Conservation (phyloP, 2,888 invertebrate genomes). For the Acronicta leporina region DNA sequence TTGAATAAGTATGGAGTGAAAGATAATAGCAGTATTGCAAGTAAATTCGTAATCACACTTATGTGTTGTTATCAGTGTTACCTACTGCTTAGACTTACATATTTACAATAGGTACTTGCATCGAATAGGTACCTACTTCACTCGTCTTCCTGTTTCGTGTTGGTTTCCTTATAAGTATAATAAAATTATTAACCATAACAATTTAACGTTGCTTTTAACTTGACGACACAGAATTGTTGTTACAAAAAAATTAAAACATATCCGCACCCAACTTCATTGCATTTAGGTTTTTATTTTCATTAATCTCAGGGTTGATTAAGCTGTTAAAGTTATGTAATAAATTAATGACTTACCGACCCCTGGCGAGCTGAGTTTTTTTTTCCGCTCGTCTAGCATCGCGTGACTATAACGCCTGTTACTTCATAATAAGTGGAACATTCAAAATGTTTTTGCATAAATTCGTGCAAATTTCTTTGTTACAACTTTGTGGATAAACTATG, state of each 20-base stretch:
- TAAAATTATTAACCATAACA: too few species aligned
- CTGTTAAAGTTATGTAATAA: slow-evolving; percentile 24
- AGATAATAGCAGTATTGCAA: neutral
- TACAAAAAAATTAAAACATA: neutral
- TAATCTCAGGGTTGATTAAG: slow-evolving; percentile 9
- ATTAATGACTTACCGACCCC: slow-evolving; percentile 24
- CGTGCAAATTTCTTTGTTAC: slow-evolving; percentile 3
- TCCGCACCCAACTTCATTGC: slow-evolving; percentile 7
- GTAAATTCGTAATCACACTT: neutral
- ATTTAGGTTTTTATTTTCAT: neutral
- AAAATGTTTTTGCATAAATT: slow-evolving; percentile 11
- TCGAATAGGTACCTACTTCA: neutral
- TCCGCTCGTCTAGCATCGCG: slow-evolving; percentile 29
- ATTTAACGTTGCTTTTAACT: too few species aligned
- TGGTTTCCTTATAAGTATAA: too few species aligned
- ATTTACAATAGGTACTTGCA: neutral
- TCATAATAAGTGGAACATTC: slow-evolving; percentile 41
- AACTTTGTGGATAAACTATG: neutral
- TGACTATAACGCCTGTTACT: slow-evolving; percentile 42
- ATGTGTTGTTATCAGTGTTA: neutral
- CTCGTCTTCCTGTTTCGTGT: neutral
- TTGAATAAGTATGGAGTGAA: neutral
- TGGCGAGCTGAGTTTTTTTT: slow-evolving; percentile 41
- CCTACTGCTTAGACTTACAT: neutral
- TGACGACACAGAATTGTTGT: too few species aligned